Percentiles rank a stretch among this genome's conserved stretches.
Evolutionary conservation across 1,140 invertebrate species (phyloP).

Genomic region (Oreohelix idahoensis): DNA sequence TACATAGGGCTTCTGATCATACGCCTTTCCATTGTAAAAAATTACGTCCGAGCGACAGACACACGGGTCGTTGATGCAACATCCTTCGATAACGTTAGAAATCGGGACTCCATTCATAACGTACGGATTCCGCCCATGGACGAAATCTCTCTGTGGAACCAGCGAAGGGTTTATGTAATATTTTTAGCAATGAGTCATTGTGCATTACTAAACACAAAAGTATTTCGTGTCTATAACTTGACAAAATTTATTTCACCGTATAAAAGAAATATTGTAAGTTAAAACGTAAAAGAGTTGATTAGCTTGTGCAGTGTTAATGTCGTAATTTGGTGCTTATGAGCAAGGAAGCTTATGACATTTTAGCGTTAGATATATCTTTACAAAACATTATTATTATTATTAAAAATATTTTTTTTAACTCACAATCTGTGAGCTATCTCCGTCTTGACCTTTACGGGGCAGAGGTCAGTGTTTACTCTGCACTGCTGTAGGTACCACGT

Average conservation of each 20-base stretch:
- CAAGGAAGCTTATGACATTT: no score
- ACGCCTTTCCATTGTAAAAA: constrained; percentile 33
- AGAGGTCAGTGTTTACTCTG: neutral
- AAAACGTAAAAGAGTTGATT: no score
- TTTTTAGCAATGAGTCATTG: no score
- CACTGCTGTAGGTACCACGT: neutral
- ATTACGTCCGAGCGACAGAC: constrained; percentile 33
- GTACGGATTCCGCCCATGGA: constrained; percentile 33
- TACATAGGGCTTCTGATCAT: constrained; percentile 35
- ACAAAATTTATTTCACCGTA: no score
- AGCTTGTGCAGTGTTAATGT: no score
- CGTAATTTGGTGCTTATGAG: no score
- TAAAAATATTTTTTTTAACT: constrained; percentile 7
- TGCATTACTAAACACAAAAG: no score
- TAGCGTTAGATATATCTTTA: no score
- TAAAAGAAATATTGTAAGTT: no score
- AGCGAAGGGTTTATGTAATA: no score
- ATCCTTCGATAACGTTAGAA: neutral
- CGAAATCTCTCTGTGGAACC: constrained; percentile 27
- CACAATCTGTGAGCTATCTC: constrained; percentile 25
- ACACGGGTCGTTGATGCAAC: constrained; percentile 22
- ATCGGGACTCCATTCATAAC: constrained; percentile 35
- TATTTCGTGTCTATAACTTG: no score
- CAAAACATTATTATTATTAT: no score
- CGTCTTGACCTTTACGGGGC: neutral